Base-by-base conservation (phyloP, 2,797 vertebrate species). In the Malacoctenus gilli region DNA sequence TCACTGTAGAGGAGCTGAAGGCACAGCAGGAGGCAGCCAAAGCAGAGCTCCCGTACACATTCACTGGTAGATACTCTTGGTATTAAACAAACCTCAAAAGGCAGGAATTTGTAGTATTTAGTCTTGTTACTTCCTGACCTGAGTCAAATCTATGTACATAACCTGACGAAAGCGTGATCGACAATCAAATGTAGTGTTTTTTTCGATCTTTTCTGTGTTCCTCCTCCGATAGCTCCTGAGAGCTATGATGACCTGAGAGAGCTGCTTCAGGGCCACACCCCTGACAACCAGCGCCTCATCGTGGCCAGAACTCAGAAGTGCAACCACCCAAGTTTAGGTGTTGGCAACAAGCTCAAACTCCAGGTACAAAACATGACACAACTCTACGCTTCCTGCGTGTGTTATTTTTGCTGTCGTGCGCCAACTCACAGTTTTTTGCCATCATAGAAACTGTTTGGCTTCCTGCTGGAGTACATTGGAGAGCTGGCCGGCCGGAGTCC, bases 401-500 rank as follows among this genome's bases (percentile, higher is more conserved):
- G 7, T 28, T 2, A 28, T 1, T n/a, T n/a, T n/a, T n/a, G n/a
- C n/a, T n/a, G n/a, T n/a, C n/a, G n/a, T n/a, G n/a, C 18, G 2
- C 3, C 8, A 7, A 69, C 5, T 19, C 8, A 51, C 14, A 56
- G 2, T 60, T 38, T 76, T 31, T 80, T 75, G n/a, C 84, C 98
- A 32, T 81, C 75, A n/a, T 83, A 99, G 97, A 98, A 95, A 85
- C 75, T 98, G 2, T 93, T 95, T 32, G 92, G 92, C 30, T 96
- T 96, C 47, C 90, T 99, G 52, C 57, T 98, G 91, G 95, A 97
- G 49, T 96, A 98, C 54, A 12, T 95, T 1, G 94, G 93, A n/a
- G 93, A 95, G 16, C 53, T 98, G 81, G 89, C 94, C 53, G 68
- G 69, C 37, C 70, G 85, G 13, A 90, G 87, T 42, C 85, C 93